Percentiles rank a stretch among this genome's conserved stretches.
These are phyloP conservation scores for Lordiphosa stackelbergi DNA, from an alignment of 1,140 invertebrate species.

Conservation along the genomic window DNA sequence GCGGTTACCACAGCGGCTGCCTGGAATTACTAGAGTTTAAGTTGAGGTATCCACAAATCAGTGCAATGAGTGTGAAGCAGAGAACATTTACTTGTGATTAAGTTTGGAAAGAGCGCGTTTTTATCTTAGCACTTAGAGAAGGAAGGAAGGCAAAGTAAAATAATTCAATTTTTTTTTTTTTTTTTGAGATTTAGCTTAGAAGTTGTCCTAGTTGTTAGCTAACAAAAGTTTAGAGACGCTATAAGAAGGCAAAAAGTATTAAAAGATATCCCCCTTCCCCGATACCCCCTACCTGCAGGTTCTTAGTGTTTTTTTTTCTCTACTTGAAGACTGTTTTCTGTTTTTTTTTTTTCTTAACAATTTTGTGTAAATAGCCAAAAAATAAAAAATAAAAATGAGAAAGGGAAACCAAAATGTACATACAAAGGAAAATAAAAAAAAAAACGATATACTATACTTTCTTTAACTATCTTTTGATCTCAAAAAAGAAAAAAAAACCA, in stretches of 20 bases:
- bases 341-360: constrained; percentile 29
- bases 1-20: constrained; percentile 12
- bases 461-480: constrained; percentile 75
- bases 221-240: constrained; percentile 70
- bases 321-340: constrained; percentile 65
- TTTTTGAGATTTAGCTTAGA: constrained; percentile 13
- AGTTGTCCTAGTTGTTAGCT: constrained; percentile 19
- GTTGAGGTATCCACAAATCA: constrained; percentile 9
- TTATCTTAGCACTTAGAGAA: constrained; percentile 6
- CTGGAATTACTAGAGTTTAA: constrained; percentile 57
- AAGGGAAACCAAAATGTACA: constrained; percentile 36
- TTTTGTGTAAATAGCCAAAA: constrained; percentile 56
- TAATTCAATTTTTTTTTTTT: constrained; percentile 18
- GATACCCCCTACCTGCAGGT: neutral
- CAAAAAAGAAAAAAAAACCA: constrained; percentile 48
- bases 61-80: constrained; percentile 53
- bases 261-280: constrained; percentile 27
- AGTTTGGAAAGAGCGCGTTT: constrained; percentile 14
- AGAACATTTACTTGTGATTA: constrained; percentile 70
- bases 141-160: neutral
- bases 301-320: constrained; percentile 52
- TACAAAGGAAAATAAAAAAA: constrained; percentile 29
- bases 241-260: constrained; percentile 63
- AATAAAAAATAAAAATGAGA: constrained; percentile 5
- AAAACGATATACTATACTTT: constrained; percentile 28